phyloP scores from a whole-genome alignment of 1,140 invertebrate genomes.

The Pseudachorutes palmiensis region DNA sequence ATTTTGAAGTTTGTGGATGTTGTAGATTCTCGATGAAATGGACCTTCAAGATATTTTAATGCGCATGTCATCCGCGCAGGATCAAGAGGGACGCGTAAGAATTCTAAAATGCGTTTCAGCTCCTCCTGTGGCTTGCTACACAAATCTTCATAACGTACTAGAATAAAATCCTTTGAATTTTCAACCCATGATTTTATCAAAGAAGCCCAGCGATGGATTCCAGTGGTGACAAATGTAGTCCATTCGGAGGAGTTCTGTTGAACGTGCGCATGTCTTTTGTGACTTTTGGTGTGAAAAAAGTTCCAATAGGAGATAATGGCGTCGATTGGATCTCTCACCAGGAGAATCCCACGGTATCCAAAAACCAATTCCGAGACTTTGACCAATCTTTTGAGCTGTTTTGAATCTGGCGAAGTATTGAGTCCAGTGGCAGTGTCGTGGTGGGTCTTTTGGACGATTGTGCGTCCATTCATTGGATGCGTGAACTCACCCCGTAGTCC shows the following conservation, averaged over 20 bases:
- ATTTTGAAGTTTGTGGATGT: no score
- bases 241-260: no score
- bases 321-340: slow-evolving; percentile 34
- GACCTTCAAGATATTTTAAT: no score
- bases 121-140: slow-evolving; percentile 24
- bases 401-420: neutral
- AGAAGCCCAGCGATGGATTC: slow-evolving; percentile 19
- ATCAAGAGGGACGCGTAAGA: slow-evolving; percentile 25
- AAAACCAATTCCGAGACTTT: slow-evolving; percentile 21
- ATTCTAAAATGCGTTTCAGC: slow-evolving; percentile 26
- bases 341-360: slow-evolving; percentile 32
- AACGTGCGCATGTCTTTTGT: no score
- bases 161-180: slow-evolving; percentile 27
- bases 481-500: slow-evolving; percentile 30
- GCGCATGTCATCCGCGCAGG: no score
- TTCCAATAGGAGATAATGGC: slow-evolving; percentile 32
- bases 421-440: slow-evolving; percentile 21
- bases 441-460: slow-evolving; percentile 36
- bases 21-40: no score
- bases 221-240: slow-evolving; percentile 17
- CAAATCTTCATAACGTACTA: slow-evolving; percentile 33
- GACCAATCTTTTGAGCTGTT: neutral
- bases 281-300: slow-evolving; percentile 20
- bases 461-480: slow-evolving; percentile 28
- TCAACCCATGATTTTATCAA: slow-evolving; percentile 30